Base-by-base conservation (phyloP, 1,140 invertebrate genomes). In the Bombus waltoni region DNA sequence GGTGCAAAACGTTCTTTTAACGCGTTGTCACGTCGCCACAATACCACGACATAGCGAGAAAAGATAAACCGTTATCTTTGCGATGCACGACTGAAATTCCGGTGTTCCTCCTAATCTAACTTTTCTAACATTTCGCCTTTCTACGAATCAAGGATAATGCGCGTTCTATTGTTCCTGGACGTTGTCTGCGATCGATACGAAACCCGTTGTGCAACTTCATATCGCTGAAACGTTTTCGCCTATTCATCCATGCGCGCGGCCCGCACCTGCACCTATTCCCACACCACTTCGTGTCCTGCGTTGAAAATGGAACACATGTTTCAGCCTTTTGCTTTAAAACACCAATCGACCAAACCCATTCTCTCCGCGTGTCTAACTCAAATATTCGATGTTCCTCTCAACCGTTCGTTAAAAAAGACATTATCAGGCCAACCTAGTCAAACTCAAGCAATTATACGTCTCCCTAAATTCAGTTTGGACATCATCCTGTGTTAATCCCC, bases 111-210 rank as follows among this genome's bases (percentile, higher is more conserved):
- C n/a, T 66, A 35, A n/a, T 18, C 53, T 25, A 53, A 53, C 47
- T 53, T 53, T 53, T 53, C 47, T 22, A 53, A n/a, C 32, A 28
- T 84, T 62, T 72, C 57, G n/a, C 42, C 35, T 78, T 70, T 8
- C 38, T 38, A 9, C 15, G 42, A 38, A 38, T 22, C 75, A 71
- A 22, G 68, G 42, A 84, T 79, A 84, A 81, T 73, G 22, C 53
- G 4, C 53, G 4, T 66, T 53, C 44, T 42, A 81, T 85, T 85
- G 84, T 85, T 70, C 42, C 59, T n/a, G 72, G 25, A 81, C 62
- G 79, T 28, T 44, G 53, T 72, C 9, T 32, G 35, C 59, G 59
- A 22, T 71, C 71, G 78, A 85, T 85, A 81, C 76, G 22, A 18
- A 53, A 5, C 40, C 65, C 38, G 47, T 44, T 78, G 22, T 59